These are phyloP conservation scores for Pocillopora damicornis DNA, from an alignment of 64 coral and sea anemone species.

Conservation along the genomic window DNA sequence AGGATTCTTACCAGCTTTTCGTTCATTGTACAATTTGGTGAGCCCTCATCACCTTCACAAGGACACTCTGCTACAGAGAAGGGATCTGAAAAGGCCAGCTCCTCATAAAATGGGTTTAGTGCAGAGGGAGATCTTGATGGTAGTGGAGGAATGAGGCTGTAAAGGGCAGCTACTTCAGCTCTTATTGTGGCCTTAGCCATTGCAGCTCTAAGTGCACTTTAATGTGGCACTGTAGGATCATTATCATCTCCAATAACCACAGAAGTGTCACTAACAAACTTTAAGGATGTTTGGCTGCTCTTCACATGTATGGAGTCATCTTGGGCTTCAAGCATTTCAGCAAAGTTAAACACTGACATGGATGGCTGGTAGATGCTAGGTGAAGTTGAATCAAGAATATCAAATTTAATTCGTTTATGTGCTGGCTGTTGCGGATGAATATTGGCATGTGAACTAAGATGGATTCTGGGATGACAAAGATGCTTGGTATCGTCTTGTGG, in stretches of 20 bases:
- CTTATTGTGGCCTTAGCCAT: neutral
- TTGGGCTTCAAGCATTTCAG: neutral
- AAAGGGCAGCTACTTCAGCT: no score
- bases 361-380: no score
- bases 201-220: slow-evolving; percentile 1
- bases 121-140: no score
- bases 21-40: neutral
- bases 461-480: neutral
- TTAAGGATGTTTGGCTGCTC: neutral
- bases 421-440: neutral
- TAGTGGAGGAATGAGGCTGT: no score
- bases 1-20: slow-evolving; percentile 21
- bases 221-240: neutral
- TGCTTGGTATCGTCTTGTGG: neutral
- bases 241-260: slow-evolving; percentile 3
- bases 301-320: neutral
- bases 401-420: neutral
- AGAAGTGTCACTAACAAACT: neutral
- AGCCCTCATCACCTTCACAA: slow-evolving; percentile 6
- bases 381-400: neutral
- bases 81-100: no score
- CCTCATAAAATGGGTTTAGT: no score
- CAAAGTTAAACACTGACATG: neutral
- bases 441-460: neutral
- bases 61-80: neutral